Conservation (phyloP, 2,113 vertebrate genomes). For the Rhagologus leucostigma region DNA sequence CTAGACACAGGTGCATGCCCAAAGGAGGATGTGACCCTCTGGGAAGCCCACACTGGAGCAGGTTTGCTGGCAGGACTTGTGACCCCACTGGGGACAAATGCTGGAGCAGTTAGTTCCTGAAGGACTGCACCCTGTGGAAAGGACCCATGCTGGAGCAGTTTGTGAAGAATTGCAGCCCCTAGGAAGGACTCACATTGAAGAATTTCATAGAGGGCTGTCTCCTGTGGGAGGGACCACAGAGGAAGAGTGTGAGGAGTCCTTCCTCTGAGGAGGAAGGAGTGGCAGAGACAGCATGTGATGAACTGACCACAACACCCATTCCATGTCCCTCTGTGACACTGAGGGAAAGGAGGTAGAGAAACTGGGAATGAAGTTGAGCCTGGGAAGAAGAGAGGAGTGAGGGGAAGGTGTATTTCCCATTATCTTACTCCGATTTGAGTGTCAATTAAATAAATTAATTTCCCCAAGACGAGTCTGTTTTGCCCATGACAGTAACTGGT, state of each 20-base stretch:
- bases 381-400: background rate
- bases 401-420: background rate
- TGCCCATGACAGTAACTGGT: background rate
- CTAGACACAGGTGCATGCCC: too few relatives aligned
- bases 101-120: background rate
- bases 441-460: background rate
- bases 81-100: background rate
- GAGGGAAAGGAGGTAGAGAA: background rate
- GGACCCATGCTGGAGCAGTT: background rate
- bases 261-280: background rate
- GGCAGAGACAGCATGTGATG: background rate
- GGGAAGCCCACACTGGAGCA: background rate
- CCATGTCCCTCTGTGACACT: background rate
- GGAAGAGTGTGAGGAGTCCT: background rate
- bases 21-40: background rate
- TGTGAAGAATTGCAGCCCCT: background rate
- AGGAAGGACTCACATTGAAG: background rate
- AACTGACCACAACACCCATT: background rate
- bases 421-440: background rate
- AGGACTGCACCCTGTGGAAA: background rate
- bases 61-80: background rate
- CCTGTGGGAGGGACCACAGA: background rate
- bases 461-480: fast-evolving
- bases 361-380: background rate
- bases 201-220: background rate